Evolutionary conservation across 2,113 vertebrate species (phyloP).

Genomic region (Pontoporia blainvillei): DNA sequence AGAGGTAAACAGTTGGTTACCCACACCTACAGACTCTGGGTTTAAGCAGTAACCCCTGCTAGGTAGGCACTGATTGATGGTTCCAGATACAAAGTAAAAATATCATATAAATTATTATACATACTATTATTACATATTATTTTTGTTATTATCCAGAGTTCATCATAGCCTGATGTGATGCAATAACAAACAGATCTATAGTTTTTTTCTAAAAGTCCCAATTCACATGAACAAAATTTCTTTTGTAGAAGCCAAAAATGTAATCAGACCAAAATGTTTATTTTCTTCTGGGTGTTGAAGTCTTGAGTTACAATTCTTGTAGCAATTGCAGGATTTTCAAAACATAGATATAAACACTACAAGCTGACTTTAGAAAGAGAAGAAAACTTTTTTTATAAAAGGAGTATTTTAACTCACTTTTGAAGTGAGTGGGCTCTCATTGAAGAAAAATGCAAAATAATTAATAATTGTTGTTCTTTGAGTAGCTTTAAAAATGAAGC

Average conservation of each 20-base stretch:
- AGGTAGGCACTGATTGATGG: neutral
- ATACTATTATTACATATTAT: neutral
- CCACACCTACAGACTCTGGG: neutral
- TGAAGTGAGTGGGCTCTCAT: neutral
- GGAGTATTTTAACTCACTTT: neutral
- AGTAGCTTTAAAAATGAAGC: neutral
- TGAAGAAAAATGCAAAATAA: constrained; percentile 49
- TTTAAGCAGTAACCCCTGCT: neutral
- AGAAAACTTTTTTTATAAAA: neutral
- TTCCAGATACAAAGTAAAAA: neutral
- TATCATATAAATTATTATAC: neutral
- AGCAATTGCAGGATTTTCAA: constrained; percentile 28
- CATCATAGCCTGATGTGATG: neutral
- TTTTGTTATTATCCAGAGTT: neutral
- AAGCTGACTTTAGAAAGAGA: neutral
- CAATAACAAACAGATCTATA: neutral
- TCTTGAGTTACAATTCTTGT: constrained; percentile 24
- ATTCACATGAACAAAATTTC: constrained; percentile 7
- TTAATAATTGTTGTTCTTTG: neutral
- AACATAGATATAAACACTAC: neutral
- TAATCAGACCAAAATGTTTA: constrained; percentile 40
- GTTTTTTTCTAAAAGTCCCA: neutral
- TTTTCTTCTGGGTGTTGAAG: constrained; percentile 24
- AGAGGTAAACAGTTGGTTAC: neutral
- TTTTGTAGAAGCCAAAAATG: neutral